A percentile compares a stretch with the other conserved stretches of the same genome.
These are phyloP conservation scores for Pagrus major DNA, from an alignment of 2,113 vertebrate species.

Conservation along the genomic window DNA sequence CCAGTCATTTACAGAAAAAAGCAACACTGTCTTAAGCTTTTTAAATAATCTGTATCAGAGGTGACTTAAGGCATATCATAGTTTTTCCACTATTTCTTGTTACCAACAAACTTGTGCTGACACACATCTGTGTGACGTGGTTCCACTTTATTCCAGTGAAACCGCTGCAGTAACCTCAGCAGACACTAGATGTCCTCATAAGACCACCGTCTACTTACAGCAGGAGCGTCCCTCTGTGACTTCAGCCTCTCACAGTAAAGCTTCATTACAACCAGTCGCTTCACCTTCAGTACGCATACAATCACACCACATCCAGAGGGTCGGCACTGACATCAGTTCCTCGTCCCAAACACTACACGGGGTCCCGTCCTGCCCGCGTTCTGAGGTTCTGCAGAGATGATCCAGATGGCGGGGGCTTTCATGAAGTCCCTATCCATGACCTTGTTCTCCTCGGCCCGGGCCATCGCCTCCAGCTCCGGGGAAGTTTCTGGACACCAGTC, in stretches of 20 bases:
- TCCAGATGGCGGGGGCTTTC: conserved; percentile 79
- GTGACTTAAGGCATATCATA: not conserved
- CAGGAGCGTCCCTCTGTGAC: not conserved
- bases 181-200: conserved; percentile 72
- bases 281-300: not conserved
- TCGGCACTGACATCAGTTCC: not conserved
- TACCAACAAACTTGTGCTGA: not conserved
- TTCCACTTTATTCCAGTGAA: not conserved
- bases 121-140: not conserved
- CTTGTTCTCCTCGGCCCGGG: conserved; percentile 72
- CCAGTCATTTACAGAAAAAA: not conserved
- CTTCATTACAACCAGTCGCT: conserved; percentile 1
- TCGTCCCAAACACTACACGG: conserved; percentile 79
- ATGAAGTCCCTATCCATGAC: conserved; percentile 67
- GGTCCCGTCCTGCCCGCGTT: conserved; percentile 59
- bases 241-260: not conserved
- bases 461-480: conserved; percentile 80
- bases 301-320: conserved; percentile 5
- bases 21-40: not conserved
- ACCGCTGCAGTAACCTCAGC: conserved; percentile 35
- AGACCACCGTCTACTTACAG: conserved; percentile 1
- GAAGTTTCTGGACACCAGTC: conserved; percentile 86
- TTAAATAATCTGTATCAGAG: not conserved
- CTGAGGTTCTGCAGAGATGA: conserved; percentile 77
- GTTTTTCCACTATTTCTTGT: not conserved